Conservation (phyloP, 2,113 vertebrate species). For the Lophotis ruficrista region DNA sequence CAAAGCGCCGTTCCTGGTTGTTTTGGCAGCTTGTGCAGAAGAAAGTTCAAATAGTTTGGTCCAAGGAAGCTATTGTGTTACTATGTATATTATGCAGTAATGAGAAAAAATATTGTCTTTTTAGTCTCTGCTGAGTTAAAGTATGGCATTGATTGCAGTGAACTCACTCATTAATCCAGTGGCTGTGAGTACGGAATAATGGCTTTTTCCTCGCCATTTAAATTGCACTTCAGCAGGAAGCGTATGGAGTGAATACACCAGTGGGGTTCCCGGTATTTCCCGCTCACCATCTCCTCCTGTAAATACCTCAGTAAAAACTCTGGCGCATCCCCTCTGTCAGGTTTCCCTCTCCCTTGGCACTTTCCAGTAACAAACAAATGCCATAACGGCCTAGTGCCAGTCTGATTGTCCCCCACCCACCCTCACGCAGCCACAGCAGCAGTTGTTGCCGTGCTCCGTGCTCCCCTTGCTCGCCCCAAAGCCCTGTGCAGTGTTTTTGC, state of each 20-base stretch:
- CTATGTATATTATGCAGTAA: background rate
- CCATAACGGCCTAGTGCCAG: background rate
- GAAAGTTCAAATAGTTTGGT: background rate
- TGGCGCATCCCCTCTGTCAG: background rate
- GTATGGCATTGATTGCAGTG: background rate
- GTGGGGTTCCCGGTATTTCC: background rate
- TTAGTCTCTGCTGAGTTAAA: background rate
- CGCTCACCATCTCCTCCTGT: background rate
- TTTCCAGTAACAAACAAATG: background rate
- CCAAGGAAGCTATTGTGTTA: background rate
- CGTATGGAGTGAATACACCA: background rate
- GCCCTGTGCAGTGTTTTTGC: background rate
- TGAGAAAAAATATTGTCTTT: background rate
- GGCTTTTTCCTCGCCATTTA: background rate
- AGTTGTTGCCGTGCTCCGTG: background rate
- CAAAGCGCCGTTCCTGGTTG: background rate
- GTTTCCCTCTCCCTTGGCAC: background rate
- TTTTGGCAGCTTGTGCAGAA: background rate
- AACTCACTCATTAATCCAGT: background rate
- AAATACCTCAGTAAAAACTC: background rate
- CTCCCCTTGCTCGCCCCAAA: background rate
- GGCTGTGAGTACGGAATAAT: background rate
- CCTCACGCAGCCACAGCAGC: background rate
- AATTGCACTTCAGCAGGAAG: background rate
- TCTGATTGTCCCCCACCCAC: background rate